These are phyloP conservation scores for Propithecus coquereli DNA, from an alignment of 2,113 vertebrate species.

Conservation along the genomic window DNA sequence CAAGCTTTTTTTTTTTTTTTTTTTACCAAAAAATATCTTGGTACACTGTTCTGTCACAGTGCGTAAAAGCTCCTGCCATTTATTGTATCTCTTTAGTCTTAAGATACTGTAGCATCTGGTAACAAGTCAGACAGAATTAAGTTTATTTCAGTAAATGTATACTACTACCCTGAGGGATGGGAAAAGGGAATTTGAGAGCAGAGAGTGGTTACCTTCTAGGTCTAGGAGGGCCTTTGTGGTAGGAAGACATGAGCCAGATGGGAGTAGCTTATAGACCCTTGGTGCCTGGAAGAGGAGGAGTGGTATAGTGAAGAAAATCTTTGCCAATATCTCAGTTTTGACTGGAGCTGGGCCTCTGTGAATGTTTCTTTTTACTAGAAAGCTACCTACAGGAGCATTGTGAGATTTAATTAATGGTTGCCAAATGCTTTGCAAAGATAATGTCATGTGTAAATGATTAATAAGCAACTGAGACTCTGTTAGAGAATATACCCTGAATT, in stretches of 20 bases:
- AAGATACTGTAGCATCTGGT: not conserved
- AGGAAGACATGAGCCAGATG: not conserved
- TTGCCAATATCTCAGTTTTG: not conserved
- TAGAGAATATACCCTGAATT: not conserved
- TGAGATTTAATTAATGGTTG: conserved; percentile 45
- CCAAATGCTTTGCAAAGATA: conserved; percentile 34
- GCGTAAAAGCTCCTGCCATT: not conserved
- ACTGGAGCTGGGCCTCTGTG: not conserved
- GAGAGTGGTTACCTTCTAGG: not conserved
- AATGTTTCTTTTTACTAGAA: not conserved
- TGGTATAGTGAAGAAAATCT: not conserved
- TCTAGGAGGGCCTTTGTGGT: not conserved
- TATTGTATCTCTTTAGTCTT: not conserved
- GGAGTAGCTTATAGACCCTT: not conserved
- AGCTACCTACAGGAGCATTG: not conserved
- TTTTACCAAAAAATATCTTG: not conserved
- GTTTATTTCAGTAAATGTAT: not conserved
- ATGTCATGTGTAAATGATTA: conserved; percentile 20
- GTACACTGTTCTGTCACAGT: not conserved
- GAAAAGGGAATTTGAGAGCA: not conserved
- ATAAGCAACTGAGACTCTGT: not conserved
- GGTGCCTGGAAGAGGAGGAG: not conserved
- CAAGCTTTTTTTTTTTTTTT: not conserved
- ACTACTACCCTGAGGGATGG: not conserved
- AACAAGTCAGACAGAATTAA: not conserved